phyloP scores from a whole-genome alignment of 1,140 invertebrate genomes.

The Planococcus citri region DNA sequence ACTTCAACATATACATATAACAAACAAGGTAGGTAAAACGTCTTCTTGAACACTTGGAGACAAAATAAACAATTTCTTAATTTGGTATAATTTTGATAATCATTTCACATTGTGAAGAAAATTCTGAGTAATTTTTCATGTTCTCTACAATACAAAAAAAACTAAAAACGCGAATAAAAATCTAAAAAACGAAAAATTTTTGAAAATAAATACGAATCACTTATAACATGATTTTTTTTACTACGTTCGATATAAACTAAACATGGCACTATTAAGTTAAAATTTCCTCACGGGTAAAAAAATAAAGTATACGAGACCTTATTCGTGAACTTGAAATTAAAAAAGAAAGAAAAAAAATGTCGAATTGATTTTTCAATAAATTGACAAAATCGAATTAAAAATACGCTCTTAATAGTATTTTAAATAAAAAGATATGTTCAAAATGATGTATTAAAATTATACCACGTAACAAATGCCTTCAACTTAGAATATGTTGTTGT shows the following conservation, averaged over 20 bases:
- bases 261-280: background rate
- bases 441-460: no score
- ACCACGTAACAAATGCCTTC: no score
- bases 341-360: no score
- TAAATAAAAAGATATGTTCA: no score
- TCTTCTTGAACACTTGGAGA: background rate
- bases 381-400: no score
- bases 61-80: background rate
- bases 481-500: no score
- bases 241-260: background rate
- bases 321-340: no score
- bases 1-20: background rate
- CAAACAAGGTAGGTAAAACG: background rate
- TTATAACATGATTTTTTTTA: background rate
- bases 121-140: background rate
- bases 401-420: no score
- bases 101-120: background rate
- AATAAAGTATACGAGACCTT: no score
- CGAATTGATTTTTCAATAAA: no score
- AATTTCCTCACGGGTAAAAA: no score
- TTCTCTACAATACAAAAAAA: background rate
- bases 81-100: background rate
- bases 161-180: background rate
- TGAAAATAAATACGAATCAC: background rate
- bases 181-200: background rate